Evolutionary conservation across 2,797 vertebrate genomes (phyloP).

Genomic region (Notoglanidium macrostoma): DNA sequence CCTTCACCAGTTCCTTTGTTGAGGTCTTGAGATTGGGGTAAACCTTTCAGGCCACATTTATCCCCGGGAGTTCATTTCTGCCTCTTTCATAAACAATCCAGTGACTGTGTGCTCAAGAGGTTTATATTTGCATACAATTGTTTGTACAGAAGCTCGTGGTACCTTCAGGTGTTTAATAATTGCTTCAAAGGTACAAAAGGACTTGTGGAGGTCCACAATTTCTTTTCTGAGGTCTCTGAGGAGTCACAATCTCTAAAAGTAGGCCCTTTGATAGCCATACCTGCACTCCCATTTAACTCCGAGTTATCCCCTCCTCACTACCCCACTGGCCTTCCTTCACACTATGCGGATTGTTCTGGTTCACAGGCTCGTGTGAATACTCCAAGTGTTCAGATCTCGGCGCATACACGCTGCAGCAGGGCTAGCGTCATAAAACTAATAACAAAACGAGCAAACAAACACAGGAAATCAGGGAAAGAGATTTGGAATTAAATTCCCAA

Average conservation of each 20-base stretch:
- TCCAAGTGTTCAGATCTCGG: no score
- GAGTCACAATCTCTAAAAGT: background rate
- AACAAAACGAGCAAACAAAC: constrained; percentile 3
- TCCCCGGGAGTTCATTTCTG: no score
- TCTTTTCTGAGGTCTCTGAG: no score
- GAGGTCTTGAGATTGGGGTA: background rate
- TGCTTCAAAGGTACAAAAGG: background rate
- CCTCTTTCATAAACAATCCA: background rate
- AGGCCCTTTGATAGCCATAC: background rate
- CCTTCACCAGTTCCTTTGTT: background rate
- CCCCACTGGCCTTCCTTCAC: no score
- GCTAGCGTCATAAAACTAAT: no score
- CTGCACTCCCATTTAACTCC: background rate
- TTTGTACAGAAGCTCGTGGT: background rate
- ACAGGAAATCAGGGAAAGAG: constrained; percentile 57
- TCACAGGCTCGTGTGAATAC: no score
- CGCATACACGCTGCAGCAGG: no score
- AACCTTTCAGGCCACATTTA: background rate
- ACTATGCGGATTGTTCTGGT: no score
- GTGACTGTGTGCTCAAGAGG: no score
- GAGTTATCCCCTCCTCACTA: no score
- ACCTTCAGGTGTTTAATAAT: background rate
- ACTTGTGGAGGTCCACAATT: no score
- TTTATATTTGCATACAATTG: background rate
- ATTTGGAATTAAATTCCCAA: constrained; percentile 66